phyloP scores from a whole-genome alignment of 2,888 invertebrate species.

The Oscheius myriophilus region DNA sequence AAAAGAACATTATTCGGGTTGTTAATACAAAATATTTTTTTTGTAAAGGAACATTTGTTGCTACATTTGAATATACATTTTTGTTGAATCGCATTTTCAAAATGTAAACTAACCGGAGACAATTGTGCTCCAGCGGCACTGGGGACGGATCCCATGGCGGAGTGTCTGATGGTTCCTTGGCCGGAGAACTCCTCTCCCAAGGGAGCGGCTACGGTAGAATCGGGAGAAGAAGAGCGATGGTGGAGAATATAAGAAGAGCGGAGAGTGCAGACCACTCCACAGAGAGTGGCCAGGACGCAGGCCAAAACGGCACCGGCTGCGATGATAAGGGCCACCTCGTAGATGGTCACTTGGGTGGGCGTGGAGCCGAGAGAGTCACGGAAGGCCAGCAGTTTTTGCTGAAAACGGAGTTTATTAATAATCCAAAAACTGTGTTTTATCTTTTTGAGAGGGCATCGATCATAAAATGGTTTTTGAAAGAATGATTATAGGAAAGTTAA shows the following conservation, averaged over 20 bases:
- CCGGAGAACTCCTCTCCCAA: constrained; percentile 55
- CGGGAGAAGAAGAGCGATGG: constrained; percentile 54
- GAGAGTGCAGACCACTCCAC: constrained; percentile 59
- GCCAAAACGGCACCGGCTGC: constrained; percentile 65
- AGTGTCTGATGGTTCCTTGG: constrained; percentile 39
- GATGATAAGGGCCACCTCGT: constrained; percentile 61
- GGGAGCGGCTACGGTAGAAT: constrained; percentile 57
- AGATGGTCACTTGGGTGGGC: constrained; percentile 49
- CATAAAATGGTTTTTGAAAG: not conserved
- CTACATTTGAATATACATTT: too few relatives aligned
- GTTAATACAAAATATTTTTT: too few relatives aligned
- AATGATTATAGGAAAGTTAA: not conserved
- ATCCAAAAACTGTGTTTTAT: not conserved
- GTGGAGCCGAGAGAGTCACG: constrained; percentile 54
- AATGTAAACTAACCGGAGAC: constrained; percentile 1
- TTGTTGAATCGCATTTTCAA: too few relatives aligned
- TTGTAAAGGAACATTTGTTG: too few relatives aligned
- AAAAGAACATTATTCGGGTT: too few relatives aligned
- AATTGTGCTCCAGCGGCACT: constrained; percentile 19
- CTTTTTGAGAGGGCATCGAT: not conserved
- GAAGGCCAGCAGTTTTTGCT: constrained; percentile 62
- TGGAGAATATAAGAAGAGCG: constrained; percentile 67
- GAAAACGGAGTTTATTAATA: constrained; percentile 22
- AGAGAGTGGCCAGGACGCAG: constrained; percentile 62
- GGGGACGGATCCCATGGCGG: constrained; percentile 17